phyloP scores from a whole-genome alignment of 2,797 vertebrate genomes.

The Lycodopsis pacificus region DNA sequence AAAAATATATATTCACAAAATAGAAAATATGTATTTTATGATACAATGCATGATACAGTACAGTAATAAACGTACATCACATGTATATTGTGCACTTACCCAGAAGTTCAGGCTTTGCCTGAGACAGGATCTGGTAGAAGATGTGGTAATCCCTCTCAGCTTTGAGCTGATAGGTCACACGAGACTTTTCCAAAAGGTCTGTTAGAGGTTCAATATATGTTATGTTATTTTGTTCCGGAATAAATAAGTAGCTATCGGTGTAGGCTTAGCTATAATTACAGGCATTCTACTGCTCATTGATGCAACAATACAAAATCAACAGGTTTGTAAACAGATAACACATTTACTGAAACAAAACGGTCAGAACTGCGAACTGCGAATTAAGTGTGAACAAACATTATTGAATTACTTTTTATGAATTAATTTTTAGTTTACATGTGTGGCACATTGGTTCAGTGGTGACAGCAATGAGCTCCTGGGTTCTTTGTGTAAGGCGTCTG shows the following conservation, averaged over 20 bases:
- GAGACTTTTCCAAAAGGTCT: slow-evolving; percentile 92
- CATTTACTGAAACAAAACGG: background rate
- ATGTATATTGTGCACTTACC: slow-evolving; percentile 73
- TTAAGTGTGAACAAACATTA: background rate
- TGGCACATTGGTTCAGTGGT: background rate
- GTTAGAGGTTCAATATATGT: slow-evolving; percentile 12
- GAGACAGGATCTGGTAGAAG: slow-evolving; percentile 92
- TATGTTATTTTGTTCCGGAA: background rate
- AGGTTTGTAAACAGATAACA: background rate
- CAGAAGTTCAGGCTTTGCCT: slow-evolving; percentile 90
- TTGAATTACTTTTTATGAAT: background rate
- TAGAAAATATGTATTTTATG: background rate
- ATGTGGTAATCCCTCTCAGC: slow-evolving; percentile 92
- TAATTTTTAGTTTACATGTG: no score
- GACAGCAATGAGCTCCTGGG: no score
- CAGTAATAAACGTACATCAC: background rate
- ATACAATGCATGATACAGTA: background rate
- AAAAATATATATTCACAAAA: slow-evolving; percentile 51
- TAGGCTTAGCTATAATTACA: background rate
- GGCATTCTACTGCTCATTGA: background rate
- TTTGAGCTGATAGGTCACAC: slow-evolving; percentile 89
- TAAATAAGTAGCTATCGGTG: background rate
- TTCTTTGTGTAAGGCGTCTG: background rate
- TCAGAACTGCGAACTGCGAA: background rate
- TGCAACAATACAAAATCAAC: background rate